Conservation (phyloP, 1,140 invertebrate genomes). For the Bombus superbus region DNA sequence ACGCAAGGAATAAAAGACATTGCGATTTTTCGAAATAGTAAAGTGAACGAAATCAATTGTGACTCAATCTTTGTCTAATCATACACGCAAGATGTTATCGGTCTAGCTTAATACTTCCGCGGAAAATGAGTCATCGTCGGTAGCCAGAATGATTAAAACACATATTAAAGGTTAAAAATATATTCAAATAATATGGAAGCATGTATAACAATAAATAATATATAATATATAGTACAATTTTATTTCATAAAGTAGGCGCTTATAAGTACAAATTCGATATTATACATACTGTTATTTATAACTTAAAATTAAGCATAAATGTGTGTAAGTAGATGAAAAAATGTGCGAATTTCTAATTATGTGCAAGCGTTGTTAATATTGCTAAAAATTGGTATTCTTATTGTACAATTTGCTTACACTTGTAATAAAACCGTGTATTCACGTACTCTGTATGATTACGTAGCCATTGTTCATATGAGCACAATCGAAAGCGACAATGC, state of each 20-base stretch:
- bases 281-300: neutral
- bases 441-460: constrained; percentile 11
- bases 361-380: neutral
- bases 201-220: neutral
- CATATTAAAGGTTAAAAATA: neutral
- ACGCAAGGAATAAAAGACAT: neutral
- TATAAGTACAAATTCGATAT: neutral
- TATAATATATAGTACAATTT: neutral
- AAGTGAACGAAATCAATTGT: neutral
- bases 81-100: neutral
- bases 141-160: neutral
- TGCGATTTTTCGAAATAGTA: neutral
- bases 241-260: neutral
- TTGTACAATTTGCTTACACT: constrained; percentile 10
- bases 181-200: constrained; percentile 1
- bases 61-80: neutral
- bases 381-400: constrained; percentile 5
- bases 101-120: neutral
- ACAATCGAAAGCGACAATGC: neutral
- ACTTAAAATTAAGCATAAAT: constrained; percentile 1
- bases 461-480: neutral
- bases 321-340: neutral
- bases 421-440: neutral
- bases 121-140: neutral
- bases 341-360: constrained; percentile 11